These are phyloP conservation scores for Astropecten irregularis DNA, from an alignment of 53 echinoderm and acorn worm genomes.

Conservation along the genomic window DNA sequence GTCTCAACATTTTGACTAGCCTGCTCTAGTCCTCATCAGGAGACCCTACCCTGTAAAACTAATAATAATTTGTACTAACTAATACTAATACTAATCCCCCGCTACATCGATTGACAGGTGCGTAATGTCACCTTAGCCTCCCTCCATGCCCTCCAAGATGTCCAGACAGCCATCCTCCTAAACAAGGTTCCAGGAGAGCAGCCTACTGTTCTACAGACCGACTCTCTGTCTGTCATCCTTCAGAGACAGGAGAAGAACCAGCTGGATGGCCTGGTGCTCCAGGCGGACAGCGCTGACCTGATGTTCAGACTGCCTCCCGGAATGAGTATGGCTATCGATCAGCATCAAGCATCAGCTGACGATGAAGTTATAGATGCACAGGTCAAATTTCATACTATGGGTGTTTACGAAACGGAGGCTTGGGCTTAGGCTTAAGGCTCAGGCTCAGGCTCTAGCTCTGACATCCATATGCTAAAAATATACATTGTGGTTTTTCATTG, in stretches of 20 bases:
- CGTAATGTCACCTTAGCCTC: slow-evolving; percentile 78
- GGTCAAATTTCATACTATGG: slow-evolving; percentile 57
- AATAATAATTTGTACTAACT: no score
- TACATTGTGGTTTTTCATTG: no score
- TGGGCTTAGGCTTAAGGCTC: no score
- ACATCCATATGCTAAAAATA: no score
- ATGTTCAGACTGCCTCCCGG: slow-evolving; percentile 62
- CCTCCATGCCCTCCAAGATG: slow-evolving; percentile 61
- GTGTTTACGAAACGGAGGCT: no score
- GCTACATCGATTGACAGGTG: no score
- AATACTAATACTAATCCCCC: no score
- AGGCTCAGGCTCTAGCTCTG: no score
- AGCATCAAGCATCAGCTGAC: slow-evolving; percentile 7
- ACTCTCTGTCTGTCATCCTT: slow-evolving; percentile 67
- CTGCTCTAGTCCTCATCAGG: no score
- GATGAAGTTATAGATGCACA: slow-evolving; percentile 84
- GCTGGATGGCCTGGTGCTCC: slow-evolving; percentile 57
- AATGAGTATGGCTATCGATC: slow-evolving; percentile 12
- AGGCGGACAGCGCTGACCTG: slow-evolving; percentile 33
- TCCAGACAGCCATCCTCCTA: slow-evolving; percentile 73
- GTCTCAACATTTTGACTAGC: no score
- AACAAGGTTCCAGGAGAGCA: slow-evolving; percentile 90
- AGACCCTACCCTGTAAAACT: no score
- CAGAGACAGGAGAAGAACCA: slow-evolving; percentile 77
- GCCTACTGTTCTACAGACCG: slow-evolving; percentile 59